Evolutionary conservation across 2,113 vertebrate species (phyloP), one percentile per base, ranked within the genome.

Genomic region (Coturnix japonica): DNA sequence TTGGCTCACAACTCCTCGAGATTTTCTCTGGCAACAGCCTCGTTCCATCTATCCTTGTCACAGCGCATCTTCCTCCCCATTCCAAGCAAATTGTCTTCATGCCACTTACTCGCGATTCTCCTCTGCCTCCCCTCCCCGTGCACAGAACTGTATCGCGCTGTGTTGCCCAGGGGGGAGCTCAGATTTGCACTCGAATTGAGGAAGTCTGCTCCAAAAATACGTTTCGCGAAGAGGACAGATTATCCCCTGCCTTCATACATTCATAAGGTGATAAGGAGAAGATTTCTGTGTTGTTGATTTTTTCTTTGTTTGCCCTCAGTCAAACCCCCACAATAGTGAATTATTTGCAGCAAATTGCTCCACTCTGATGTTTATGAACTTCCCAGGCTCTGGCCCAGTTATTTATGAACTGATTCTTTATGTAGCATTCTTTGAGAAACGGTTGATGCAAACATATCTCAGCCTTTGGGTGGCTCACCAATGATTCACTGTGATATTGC

Each of bases 21-120:
- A 84, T 91, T 93, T 93, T 93, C 66, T 87, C 79, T 83, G 87
- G 87, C 78, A 94, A 83, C 85, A 73, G 47, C 75, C 83, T 93
- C 79, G 71, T 90, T 93, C 93, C 90, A 94, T 94, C 93, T 81
- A 81, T 89, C 85, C 91, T 81, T 94, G 96, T 96, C 94, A 95
- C 87, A 95, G 86, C 2, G 5, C 37, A 82, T 94, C 93, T 96
- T 91, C 91, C 88, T 93, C 84, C 79, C 61, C 4, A 53, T 70
- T 85, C 91, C 70, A 89, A 91, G 88, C 56, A 73, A 85, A 85
- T 94, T 64, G 89, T 87, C 85, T 88, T 75, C 33, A 13, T 44
- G 87, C 59, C 88, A 53, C 80, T 90, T 70, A 54, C 75, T 85
- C 19, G 2, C 41, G 23, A 46, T 83, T 75, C 89, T 93, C 60